Base-by-base conservation (phyloP, 2,888 invertebrate species). In the Augiades crinisus region DNA sequence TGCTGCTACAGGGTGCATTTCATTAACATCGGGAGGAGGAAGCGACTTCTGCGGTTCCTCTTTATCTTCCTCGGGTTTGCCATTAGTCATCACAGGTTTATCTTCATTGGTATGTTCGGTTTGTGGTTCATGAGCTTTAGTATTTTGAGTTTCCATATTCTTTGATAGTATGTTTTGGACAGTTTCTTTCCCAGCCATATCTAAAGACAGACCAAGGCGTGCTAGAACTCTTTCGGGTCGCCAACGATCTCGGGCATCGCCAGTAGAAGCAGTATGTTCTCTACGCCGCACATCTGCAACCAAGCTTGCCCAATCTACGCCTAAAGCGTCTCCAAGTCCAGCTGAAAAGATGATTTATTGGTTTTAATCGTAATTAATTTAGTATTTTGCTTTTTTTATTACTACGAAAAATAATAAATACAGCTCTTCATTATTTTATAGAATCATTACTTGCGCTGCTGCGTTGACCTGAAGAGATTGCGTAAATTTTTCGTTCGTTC, bases 221-320 rank as follows among this genome's bases (percentile, higher is more conserved):
- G 94, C 91, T 13, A 98, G 91, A 17, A 98, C 92, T 54, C 94
- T 92, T 75, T 94, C 94, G 3, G 96, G 94, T 63, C 93, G 93
- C 95, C 96, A 98, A 33, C 95, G 92, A 60, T 94, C 92, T 56
- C 96, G 92, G 1, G 94, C 94, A 3, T 92, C 91, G 54, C 87
- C 82, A 0, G 76, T 75, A 1, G 82, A 91, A 5, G 91, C 88
- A n/a, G 79, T 75, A 56, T 90, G 91, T 60, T 86, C 88, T 2
- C 89, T 81, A 7, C 89, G 78, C 24, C 92, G 91, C 3, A 95
- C 94, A 78, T 96, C 96, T 2, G 95, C 95, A 0, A 96, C 94
- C 37, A 98, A 89, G 72, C 96, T 96, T 7, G 96, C 95, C 98
- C 98, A 98, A 80, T 98, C 97, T 1, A 98, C 97, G n/a, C 97